Conservation (phyloP, 1,140 invertebrate genomes). For the Formica selysi region DNA sequence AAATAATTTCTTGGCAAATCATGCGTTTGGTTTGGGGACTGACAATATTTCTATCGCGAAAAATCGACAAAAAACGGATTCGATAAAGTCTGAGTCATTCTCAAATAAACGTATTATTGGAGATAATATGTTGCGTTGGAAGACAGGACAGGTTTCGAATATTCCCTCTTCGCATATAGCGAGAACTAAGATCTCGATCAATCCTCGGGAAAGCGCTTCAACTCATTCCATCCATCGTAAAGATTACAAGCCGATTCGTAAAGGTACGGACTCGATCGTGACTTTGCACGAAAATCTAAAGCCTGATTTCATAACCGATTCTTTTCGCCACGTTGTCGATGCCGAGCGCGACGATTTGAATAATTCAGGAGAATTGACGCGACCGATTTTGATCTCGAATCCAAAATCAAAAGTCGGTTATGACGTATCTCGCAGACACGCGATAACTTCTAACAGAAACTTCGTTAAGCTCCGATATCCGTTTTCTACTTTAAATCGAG, state of each 20-base stretch:
- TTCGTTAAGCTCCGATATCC: slow-evolving; percentile 38
- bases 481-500: slow-evolving; percentile 25
- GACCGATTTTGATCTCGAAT: slow-evolving; percentile 25
- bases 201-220: neutral
- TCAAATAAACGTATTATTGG: neutral
- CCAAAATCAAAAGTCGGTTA: slow-evolving; percentile 4
- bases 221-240: neutral
- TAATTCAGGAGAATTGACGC: slow-evolving; percentile 60
- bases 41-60: neutral
- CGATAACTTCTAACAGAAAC: neutral
- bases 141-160: neutral
- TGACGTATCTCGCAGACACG: neutral
- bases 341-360: slow-evolving; percentile 40
- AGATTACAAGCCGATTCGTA: slow-evolving; percentile 1
- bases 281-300: neutral
- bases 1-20: slow-evolving; percentile 11
- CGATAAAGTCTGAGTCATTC: neutral
- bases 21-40: neutral
- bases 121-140: neutral
- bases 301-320: neutral
- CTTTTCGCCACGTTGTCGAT: neutral
- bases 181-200: neutral
- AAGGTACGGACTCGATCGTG: neutral
- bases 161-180: neutral
- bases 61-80: neutral